These are phyloP conservation scores for Archegozetes longisetosus DNA, from an alignment of 1,140 invertebrate genomes.

Conservation along the genomic window DNA sequence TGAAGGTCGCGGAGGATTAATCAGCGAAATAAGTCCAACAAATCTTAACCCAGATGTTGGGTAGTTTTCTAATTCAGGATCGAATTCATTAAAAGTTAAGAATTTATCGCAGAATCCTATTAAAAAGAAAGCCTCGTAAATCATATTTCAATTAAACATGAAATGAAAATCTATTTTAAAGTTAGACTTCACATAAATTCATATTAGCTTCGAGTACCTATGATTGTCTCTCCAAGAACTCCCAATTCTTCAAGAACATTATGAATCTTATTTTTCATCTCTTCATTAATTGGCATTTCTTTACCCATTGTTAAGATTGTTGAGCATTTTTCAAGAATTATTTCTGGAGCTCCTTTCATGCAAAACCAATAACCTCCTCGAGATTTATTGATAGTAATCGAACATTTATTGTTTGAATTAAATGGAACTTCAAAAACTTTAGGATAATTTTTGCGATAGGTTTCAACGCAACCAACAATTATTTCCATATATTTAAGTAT, in stretches of 20 bases:
- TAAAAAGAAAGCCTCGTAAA: no score
- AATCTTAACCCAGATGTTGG: constrained; percentile 28
- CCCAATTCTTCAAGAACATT: constrained; percentile 41
- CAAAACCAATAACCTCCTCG: constrained; percentile 54
- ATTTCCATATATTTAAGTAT: constrained; percentile 26
- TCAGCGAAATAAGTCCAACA: constrained; percentile 32
- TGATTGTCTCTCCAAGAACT: constrained; percentile 40
- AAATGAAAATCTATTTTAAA: constrained; percentile 27
- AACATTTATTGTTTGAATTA: constrained; percentile 17
- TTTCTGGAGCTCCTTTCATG: constrained; percentile 98
- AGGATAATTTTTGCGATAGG: constrained; percentile 19
- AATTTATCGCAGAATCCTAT: constrained; percentile 32
- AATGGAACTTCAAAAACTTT: constrained; percentile 29
- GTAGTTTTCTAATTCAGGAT: constrained; percentile 28
- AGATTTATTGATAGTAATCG: constrained; percentile 4
- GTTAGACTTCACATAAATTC: constrained; percentile 30
- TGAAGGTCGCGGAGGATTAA: constrained; percentile 26
- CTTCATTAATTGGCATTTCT: constrained; percentile 2
- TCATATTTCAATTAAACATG: constrained; percentile 64
- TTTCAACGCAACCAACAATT: constrained; percentile 19
- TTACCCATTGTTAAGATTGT: constrained; percentile 10
- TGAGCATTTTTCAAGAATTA: constrained; percentile 81
- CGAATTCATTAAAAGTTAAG: constrained; percentile 27
- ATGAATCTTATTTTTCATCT: constrained; percentile 59
- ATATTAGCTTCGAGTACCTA: constrained; percentile 34